Evolutionary conservation across 2,888 invertebrate species (phyloP), one percentile per base, ranked within the genome.

Genomic region (Thecocarcelia acutangulata): DNA sequence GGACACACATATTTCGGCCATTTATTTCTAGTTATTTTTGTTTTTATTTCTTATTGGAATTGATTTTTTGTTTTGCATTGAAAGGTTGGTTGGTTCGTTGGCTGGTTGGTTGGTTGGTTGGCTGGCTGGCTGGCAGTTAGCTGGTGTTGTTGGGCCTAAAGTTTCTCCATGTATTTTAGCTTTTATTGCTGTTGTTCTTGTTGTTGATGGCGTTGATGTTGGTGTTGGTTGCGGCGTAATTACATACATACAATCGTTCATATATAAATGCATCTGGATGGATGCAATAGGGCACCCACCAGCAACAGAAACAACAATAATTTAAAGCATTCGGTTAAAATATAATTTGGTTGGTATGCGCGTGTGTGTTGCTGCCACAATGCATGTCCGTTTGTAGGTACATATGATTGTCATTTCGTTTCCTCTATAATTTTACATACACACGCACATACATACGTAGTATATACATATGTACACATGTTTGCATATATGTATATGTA

Each of bases 211-310:
- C 9, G 52, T 24, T 48, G 66, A 2, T 50, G 40, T 9, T n/a
- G 66, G 50, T 42, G 42, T 19, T 19, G 8, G 50, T 40, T 72
- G 48, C 15, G 19, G 58, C 48, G 44, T 70, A 54, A 33, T 33
- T 21, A 52, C 37, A 8, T 73, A 4, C 15, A 44, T 74, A 58
- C 50, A 28, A 33, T 9, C 42, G n/a, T 3, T 5, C 33, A 8
- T 9, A 33, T 8, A 33, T 8, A 9, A 3, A 9, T 46, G 48
- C 64, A 63, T 61, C 48, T 46, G 52, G 42, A 61, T 54, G 66
- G 68, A 69, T 80, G 78, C 76, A 81, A 83, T 83, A 74, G 74
- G 83, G 73, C 74, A 79, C 33, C 56, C 42, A 40, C 44, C 42
- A 80, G 28, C 28, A 72, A 15, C 40, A 66, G 50, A 56, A 83